Base-by-base conservation (phyloP, 2,888 invertebrate species). In the Pyrrhosoma nymphula region DNA sequence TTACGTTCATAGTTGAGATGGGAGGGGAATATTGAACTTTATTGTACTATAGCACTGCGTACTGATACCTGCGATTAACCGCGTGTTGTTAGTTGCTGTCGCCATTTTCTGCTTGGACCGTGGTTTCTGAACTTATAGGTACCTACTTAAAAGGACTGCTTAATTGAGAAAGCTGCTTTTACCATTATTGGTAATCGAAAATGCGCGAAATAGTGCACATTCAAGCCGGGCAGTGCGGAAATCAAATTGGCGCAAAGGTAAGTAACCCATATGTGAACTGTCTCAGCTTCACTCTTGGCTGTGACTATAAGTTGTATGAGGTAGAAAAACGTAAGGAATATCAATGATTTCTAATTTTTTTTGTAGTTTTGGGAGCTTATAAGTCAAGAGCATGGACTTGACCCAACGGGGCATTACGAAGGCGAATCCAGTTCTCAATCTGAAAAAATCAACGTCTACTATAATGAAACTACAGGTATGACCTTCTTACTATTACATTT, bases 161-260 rank as follows among this genome's bases (percentile, higher is more conserved):
- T n/a, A n/a, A n/a, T n/a, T n/a, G n/a, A n/a, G n/a, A 26, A 30
- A 75, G 23, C 30, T 30, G 16, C 30, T 0, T 75, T 75, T 10
- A 30, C 4, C 4, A 4, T 30, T 75, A 30, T 75, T n/a, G 30
- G 10, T 30, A 30, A 91, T 26, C 96, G 95, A 97, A 97, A 96
- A 99, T 99, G 99, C 98, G 99, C 97, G 99, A 99, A 98, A 99
- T 99, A 96, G 98, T 99, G 96, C 99, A 99, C 97, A 97, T 99
- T 96, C 99, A 99, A 97, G 99, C 98, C 95, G 99, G 99, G 95
- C 99, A 99, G 97, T 99, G 99, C 97, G 99, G 99, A 96, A 99
- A 99, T 97, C 99, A 99, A 97, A 99, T 99, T 96, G 99, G 99
- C 96, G 98, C 99, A 96, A 99, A 99, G 98, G 99, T 99, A 96